phyloP scores from a whole-genome alignment of 2,797 vertebrate genomes.

The Zenarchopterus dispar region DNA sequence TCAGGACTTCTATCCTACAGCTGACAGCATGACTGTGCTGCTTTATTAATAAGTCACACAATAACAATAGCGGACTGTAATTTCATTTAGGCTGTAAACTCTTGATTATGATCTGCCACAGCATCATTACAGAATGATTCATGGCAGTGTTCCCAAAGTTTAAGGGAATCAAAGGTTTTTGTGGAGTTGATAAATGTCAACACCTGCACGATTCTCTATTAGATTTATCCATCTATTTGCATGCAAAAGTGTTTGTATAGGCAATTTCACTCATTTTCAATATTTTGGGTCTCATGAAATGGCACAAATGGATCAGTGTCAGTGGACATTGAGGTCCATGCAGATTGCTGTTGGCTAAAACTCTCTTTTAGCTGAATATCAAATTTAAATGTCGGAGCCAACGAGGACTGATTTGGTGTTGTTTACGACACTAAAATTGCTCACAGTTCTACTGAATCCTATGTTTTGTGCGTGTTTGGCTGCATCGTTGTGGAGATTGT shows the following conservation, averaged over 20 bases:
- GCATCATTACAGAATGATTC: too few species aligned
- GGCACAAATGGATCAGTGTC: constrained; percentile 5
- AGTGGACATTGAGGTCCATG: constrained; percentile 12
- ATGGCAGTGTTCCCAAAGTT: too few species aligned
- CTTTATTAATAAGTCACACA: background rate
- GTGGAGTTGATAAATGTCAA: too few species aligned
- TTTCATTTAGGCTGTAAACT: background rate
- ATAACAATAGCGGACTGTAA: background rate
- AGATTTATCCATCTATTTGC: background rate
- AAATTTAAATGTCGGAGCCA: constrained; percentile 17
- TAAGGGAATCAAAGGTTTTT: too few species aligned
- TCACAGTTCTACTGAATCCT: constrained; percentile 8
- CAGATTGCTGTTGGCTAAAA: constrained; percentile 25
- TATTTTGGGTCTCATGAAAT: background rate
- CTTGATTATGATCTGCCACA: too few species aligned
- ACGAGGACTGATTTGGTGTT: constrained; percentile 17
- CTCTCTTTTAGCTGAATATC: constrained; percentile 30
- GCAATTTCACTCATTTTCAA: constrained; percentile 12
- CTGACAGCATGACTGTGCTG: too few species aligned
- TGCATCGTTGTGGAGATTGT: constrained; percentile 23
- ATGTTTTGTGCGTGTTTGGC: constrained; percentile 27
- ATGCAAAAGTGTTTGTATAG: constrained; percentile 1
- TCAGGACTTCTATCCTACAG: too few species aligned
- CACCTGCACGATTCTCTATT: too few species aligned
- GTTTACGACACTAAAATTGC: constrained; percentile 27